These are phyloP conservation scores for Agriopis leucophaearia DNA, from an alignment of 2,888 invertebrate species.

Conservation along the genomic window DNA sequence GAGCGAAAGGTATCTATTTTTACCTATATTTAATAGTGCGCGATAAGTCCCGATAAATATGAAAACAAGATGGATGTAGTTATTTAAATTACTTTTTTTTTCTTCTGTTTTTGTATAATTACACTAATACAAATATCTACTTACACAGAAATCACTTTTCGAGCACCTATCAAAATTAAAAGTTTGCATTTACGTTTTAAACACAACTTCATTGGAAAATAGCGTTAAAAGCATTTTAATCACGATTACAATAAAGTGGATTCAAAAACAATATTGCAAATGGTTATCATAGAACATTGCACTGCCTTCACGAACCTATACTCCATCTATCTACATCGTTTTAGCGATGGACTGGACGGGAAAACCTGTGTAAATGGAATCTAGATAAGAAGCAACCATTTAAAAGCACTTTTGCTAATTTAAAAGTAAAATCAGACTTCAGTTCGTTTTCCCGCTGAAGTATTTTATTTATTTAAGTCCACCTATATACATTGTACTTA, in stretches of 20 bases:
- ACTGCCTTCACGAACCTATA: background rate
- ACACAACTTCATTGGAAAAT: background rate
- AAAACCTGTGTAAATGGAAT: background rate
- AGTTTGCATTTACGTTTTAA: background rate
- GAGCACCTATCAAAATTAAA: background rate
- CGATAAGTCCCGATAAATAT: no score
- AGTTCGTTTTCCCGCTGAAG: background rate
- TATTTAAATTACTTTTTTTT: no score
- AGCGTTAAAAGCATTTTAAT: slow-evolving; percentile 36
- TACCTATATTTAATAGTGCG: no score
- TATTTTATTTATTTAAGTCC: background rate
- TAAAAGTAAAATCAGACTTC: background rate
- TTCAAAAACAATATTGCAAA: slow-evolving; percentile 39
- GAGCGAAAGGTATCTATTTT: no score
- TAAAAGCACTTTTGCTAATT: slow-evolving; percentile 5
- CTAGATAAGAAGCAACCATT: slow-evolving; percentile 1
- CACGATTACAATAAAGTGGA: slow-evolving; percentile 10
- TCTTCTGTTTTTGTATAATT: no score
- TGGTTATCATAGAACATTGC: slow-evolving; percentile 17
- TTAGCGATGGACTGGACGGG: background rate
- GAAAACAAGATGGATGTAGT: no score
- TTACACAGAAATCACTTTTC: background rate
- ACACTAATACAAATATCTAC: background rate
- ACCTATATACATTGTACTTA: no score
- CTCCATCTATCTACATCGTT: background rate